Evolutionary conservation across 2,797 vertebrate species (phyloP).

Genomic region (Sternarchorhynchus goeldii): DNA sequence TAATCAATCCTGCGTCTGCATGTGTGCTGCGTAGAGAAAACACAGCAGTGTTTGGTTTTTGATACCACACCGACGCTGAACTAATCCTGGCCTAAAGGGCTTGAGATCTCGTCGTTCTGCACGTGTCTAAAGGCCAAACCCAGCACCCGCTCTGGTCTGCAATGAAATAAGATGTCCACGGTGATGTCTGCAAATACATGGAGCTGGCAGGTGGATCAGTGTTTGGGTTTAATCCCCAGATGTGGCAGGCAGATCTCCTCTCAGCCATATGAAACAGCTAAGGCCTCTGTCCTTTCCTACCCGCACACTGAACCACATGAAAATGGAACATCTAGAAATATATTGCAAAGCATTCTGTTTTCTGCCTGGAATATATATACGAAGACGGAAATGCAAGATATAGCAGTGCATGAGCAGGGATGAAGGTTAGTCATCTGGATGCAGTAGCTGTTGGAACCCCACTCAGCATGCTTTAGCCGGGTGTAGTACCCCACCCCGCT

Average conservation of each 20-base stretch:
- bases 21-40: constrained; percentile 1
- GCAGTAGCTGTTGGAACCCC: constrained; percentile 7
- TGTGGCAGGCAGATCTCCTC: neutral
- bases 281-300: constrained; percentile 1
- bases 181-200: constrained; percentile 14
- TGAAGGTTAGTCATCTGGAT: neutral
- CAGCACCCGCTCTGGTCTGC: constrained; percentile 25
- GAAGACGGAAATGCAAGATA: constrained; percentile 1
- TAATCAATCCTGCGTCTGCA: neutral
- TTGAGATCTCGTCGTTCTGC: constrained; percentile 8
- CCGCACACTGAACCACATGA: constrained; percentile 1
- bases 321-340: constrained; percentile 19
- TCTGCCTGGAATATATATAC: neutral
- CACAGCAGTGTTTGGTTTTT: constrained; percentile 6
- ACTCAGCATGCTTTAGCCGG: neutral
- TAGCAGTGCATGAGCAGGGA: neutral
- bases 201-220: constrained; percentile 24
- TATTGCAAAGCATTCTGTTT: constrained; percentile 24
- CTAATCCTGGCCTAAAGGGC: constrained; percentile 29
- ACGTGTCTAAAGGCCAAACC: constrained; percentile 16
- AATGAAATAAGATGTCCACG: constrained; percentile 40
- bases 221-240: constrained; percentile 43
- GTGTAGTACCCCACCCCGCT: constrained; percentile 8
- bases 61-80: constrained; percentile 8
- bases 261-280: constrained; percentile 25